Conservation (phyloP, 2,888 invertebrate species). For the Drosophila anomalata region DNA sequence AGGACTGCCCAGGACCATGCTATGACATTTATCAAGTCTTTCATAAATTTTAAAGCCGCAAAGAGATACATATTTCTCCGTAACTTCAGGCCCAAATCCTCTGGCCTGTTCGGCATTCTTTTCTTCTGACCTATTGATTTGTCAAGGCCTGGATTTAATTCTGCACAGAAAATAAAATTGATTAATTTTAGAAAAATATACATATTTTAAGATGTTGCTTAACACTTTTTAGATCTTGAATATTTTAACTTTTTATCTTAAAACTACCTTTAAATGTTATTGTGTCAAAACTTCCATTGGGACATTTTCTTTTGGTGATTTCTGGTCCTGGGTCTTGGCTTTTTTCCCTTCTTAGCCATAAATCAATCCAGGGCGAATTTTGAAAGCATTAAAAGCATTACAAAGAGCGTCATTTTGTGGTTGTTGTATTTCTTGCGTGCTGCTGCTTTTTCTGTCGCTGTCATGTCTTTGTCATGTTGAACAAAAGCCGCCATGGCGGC, state of each 20-base stretch:
- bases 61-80: constrained; percentile 33
- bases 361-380: constrained; percentile 69
- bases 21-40: constrained; percentile 33
- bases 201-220: too few relatives aligned
- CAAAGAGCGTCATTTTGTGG: constrained; percentile 61
- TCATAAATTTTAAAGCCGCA: constrained; percentile 36
- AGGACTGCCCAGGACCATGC: constrained; percentile 3
- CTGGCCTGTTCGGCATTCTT: not conserved
- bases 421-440: constrained; percentile 25
- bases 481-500: constrained; percentile 63
- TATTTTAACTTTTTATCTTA: not conserved
- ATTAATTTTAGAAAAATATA: not conserved
- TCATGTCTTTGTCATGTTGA: constrained; percentile 79
- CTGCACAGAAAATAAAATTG: not conserved
- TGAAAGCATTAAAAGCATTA: constrained; percentile 73
- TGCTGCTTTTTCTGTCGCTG: constrained; percentile 50
- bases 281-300: not conserved
- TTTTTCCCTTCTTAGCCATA: constrained; percentile 52
- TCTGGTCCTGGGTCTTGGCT: constrained; percentile 6
- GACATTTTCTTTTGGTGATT: constrained; percentile 1
- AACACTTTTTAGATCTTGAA: too few relatives aligned
- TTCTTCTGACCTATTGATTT: constrained; percentile 57
- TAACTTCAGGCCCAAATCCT: constrained; percentile 40
- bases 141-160: constrained; percentile 34
- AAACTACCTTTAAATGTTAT: not conserved